phyloP scores from a whole-genome alignment of 2,113 vertebrate species.

The pig (Sus scrofa) region DNA sequence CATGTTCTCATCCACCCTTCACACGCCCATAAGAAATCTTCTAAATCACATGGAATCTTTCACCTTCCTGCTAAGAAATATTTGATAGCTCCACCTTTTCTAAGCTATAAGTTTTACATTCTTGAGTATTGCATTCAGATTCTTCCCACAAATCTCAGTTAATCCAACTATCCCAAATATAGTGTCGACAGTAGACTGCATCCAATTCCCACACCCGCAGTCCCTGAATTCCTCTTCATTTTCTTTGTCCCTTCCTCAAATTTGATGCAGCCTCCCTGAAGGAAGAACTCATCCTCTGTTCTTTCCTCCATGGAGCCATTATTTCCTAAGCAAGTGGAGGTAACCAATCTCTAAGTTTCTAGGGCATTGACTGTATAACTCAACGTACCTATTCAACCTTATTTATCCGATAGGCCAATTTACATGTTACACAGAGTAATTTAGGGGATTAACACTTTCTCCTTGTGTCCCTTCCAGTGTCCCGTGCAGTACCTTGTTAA shows the following conservation, averaged over 20 bases:
- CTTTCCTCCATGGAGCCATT: background rate
- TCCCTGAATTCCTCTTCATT: background rate
- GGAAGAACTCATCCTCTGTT: background rate
- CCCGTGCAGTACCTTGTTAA: background rate
- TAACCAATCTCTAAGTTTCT: background rate
- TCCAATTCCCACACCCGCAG: fast-evolving
- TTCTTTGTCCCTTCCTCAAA: background rate
- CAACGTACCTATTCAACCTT: background rate
- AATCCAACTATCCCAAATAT: background rate
- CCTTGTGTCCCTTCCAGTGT: background rate
- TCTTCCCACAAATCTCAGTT: background rate
- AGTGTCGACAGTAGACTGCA: background rate
- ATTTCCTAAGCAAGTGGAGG: background rate
- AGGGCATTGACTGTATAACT: background rate
- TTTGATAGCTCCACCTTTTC: background rate
- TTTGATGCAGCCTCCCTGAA: background rate
- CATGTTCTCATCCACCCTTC: fast-evolving
- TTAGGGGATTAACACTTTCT: background rate
- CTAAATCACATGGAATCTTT: background rate
- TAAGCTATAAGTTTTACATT: background rate
- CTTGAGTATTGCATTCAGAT: background rate
- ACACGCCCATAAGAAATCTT: background rate
- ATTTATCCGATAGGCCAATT: background rate
- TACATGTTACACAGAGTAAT: background rate
- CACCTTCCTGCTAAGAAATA: background rate